A percentile compares a stretch with the other conserved stretches of the same genome.
Conservation (phyloP, 2,113 vertebrate species). For the Camelus bactrianus region DNA sequence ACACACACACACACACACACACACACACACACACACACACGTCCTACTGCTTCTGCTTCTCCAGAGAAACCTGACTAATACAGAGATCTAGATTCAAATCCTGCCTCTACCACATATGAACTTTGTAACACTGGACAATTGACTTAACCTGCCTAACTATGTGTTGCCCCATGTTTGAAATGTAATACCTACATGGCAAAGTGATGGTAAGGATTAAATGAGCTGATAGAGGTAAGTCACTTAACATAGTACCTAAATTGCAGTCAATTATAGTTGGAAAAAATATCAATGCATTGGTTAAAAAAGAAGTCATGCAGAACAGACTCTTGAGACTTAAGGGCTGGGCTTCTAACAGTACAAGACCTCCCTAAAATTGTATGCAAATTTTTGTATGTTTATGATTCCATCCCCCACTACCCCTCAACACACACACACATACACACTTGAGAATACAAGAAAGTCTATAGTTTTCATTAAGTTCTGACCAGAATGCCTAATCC, state of each 20-base stretch:
- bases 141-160: background rate
- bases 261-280: conserved; percentile 31
- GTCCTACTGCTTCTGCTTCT: background rate
- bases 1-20: background rate
- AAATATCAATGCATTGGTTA: background rate
- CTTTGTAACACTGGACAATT: background rate
- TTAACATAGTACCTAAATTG: background rate
- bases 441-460: background rate
- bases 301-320: background rate
- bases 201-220: background rate
- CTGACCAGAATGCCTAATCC: background rate
- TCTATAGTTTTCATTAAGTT: background rate
- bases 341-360: background rate
- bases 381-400: background rate
- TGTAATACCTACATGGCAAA: background rate
- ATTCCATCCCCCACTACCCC: background rate
- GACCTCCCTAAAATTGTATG: background rate
- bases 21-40: background rate
- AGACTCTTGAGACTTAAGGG: background rate
- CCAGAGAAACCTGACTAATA: background rate
- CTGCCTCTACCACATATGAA: conserved; percentile 1
- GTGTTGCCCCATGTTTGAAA: background rate
- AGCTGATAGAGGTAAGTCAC: background rate
- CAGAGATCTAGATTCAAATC: background rate
- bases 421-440: background rate